These are phyloP conservation scores for Pomacea maculata DNA, from an alignment of 1,140 invertebrate genomes.

Conservation along the genomic window DNA sequence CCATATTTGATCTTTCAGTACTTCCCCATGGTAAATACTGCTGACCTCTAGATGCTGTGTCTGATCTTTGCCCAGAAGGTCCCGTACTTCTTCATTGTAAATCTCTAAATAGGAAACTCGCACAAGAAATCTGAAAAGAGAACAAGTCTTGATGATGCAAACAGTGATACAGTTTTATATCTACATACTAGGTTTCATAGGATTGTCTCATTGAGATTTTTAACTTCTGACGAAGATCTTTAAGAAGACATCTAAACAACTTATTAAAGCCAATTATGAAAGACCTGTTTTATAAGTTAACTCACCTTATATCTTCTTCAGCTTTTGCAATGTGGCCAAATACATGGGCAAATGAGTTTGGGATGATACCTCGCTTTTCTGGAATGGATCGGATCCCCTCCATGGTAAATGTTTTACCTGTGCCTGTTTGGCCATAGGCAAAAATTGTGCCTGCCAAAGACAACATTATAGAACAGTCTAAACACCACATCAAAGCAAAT, in stretches of 20 bases:
- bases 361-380: slow-evolving; percentile 68
- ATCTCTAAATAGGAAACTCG: slow-evolving; percentile 94
- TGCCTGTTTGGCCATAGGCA: slow-evolving; percentile 98
- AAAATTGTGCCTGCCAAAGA: slow-evolving; percentile 83
- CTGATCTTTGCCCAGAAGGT: slow-evolving; percentile 91
- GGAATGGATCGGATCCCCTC: slow-evolving; percentile 79
- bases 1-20: too few species aligned
- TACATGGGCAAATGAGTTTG: slow-evolving; percentile 70
- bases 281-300: slow-evolving; percentile 48
- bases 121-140: slow-evolving; percentile 72
- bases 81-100: slow-evolving; percentile 97
- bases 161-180: neutral
- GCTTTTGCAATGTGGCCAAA: slow-evolving; percentile 73
- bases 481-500: neutral
- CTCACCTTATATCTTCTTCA: slow-evolving; percentile 81
- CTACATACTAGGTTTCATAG: too few species aligned
- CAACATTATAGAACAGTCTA: neutral
- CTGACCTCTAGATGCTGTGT: slow-evolving; percentile 68
- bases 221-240: too few species aligned
- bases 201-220: too few species aligned
- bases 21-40: too few species aligned
- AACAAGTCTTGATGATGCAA: neutral
- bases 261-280: too few species aligned
- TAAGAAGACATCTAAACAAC: too few species aligned
- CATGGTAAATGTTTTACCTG: slow-evolving; percentile 99